Base-by-base conservation (phyloP, 2,797 vertebrate species). In the Malurus splendens region DNA sequence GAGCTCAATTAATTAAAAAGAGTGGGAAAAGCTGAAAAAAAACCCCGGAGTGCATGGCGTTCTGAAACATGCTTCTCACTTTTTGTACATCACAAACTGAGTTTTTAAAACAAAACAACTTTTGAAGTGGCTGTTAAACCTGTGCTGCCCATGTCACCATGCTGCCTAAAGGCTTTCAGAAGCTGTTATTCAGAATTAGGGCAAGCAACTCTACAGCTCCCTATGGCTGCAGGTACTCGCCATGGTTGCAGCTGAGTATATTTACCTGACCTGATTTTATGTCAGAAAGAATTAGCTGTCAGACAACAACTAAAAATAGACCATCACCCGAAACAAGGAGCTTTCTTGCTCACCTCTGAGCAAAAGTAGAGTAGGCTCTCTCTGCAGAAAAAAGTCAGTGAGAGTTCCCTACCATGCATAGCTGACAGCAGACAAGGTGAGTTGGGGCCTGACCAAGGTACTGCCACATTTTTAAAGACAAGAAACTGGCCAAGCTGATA, bases 191-290 rank as follows among this genome's bases (percentile, higher is more conserved):
- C 56, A 39, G 82, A 96, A 90, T 77, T 85, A 91, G 74, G 71
- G n/a, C 82, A 87, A 70, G 48, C 54, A 86, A 68, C 83, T 72
- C 24, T 73, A 60, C 60, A 93, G 78, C 61, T 92, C 12, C 90
- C 96, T 28, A 3, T 2, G 12, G 88, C 96, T 20, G 86, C 94
- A n/a, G 93, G 96, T 77, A 71, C 97, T 73, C 90, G 95, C 80
- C 84, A 92, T 51, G 89, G 96, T 44, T 98, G 96, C 64, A 94
- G 95, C 45, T 86, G 77, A 89, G 79, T 97, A 50, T 96, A 97
- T 81, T 97, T 98, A 92, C 97, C 98, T 39, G 98, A 98, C 92
- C 96, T 98, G 78, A 95, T 98, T 94, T 97, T 97, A 25, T 64
- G 94, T 93, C 94, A 97, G 94, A 95, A 95, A 77, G 61, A 89